Evolutionary conservation across 2,888 invertebrate genomes (phyloP).

Genomic region (Cheilosia pagana): DNA sequence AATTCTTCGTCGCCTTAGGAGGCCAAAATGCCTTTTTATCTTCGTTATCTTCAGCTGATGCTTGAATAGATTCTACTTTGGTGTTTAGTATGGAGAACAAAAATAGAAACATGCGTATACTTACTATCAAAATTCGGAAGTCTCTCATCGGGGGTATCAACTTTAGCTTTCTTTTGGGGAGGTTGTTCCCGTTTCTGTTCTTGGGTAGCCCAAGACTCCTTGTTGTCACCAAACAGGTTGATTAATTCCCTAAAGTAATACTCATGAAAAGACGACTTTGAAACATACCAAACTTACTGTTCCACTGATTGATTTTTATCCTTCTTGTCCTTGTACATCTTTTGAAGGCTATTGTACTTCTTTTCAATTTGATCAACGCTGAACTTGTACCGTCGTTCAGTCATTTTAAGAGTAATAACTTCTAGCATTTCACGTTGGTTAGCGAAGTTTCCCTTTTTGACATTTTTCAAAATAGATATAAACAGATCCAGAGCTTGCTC

Average conservation of each 20-base stretch:
- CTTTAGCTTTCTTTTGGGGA: slow-evolving; percentile 19
- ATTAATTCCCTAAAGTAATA: slow-evolving; percentile 39
- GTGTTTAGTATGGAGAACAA: not conserved
- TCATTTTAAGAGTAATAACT: slow-evolving; percentile 45
- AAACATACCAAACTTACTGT: slow-evolving; percentile 27
- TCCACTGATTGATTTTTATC: slow-evolving; percentile 48
- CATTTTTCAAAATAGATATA: slow-evolving; percentile 57
- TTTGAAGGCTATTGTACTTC: slow-evolving; percentile 56
- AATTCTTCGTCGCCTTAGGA: slow-evolving; percentile 13
- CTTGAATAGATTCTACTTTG: not conserved
- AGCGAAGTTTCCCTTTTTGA: slow-evolving; percentile 12
- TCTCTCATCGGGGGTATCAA: not conserved
- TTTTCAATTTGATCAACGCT: slow-evolving; percentile 31
- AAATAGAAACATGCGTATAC: not conserved
- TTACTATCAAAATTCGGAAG: slow-evolving; percentile 9
- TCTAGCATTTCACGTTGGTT: slow-evolving; percentile 51
- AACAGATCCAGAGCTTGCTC: slow-evolving; percentile 66
- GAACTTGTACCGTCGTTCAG: slow-evolving; percentile 30
- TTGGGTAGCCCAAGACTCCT: not conserved
- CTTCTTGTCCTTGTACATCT: slow-evolving; percentile 58
- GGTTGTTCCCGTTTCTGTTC: not conserved
- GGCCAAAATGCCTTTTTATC: slow-evolving; percentile 50
- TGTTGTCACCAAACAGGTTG: slow-evolving; percentile 44
- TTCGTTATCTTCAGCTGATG: slow-evolving; percentile 17
- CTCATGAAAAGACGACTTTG: not conserved